A percentile compares a stretch with the other conserved stretches of the same genome.
Conservation (phyloP, 2,797 vertebrate species). For the Peromyscus eremicus region DNA sequence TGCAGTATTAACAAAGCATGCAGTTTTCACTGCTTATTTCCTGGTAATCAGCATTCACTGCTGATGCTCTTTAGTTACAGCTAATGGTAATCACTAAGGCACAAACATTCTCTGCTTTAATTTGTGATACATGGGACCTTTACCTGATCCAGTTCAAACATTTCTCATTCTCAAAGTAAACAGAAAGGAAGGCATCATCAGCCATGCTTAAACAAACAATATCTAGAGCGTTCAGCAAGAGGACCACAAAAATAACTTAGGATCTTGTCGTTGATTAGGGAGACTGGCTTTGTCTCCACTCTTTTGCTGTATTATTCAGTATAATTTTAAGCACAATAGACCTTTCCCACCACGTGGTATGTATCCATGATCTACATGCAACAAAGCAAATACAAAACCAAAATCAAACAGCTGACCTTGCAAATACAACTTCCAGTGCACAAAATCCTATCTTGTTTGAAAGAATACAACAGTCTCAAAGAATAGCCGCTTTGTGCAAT, state of each 20-base stretch:
- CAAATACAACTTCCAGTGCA: slow-evolving; percentile 58
- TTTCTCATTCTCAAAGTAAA: slow-evolving; percentile 71
- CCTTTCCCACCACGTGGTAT: slow-evolving; percentile 34
- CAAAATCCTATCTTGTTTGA: slow-evolving; percentile 56
- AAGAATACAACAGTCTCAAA: slow-evolving; percentile 55
- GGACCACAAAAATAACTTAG: slow-evolving; percentile 38
- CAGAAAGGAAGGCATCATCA: slow-evolving; percentile 53
- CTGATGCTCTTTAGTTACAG: slow-evolving; percentile 62
- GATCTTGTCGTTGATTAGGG: slow-evolving; percentile 28
- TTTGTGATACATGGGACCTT: slow-evolving; percentile 71
- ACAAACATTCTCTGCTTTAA: slow-evolving; percentile 68
- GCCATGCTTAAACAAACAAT: slow-evolving; percentile 66
- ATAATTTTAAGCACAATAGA: slow-evolving; percentile 65
- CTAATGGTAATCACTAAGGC: slow-evolving; percentile 66
- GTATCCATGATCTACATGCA: slow-evolving; percentile 27
- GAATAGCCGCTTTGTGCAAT: slow-evolving; percentile 45
- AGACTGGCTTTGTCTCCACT: slow-evolving; percentile 24
- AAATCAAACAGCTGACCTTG: slow-evolving; percentile 36
- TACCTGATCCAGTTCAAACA: slow-evolving; percentile 55
- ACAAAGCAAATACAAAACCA: slow-evolving; percentile 37
- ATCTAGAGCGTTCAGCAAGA: slow-evolving; percentile 43
- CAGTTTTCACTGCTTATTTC: slow-evolving; percentile 52
- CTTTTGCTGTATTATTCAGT: slow-evolving; percentile 37
- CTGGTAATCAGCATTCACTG: slow-evolving; percentile 57
- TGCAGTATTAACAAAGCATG: slow-evolving; percentile 55